Evolutionary conservation across 2,797 vertebrate species (phyloP), one percentile per base, ranked within the genome.

Genomic region (Scolopax bukidnonensis): DNA sequence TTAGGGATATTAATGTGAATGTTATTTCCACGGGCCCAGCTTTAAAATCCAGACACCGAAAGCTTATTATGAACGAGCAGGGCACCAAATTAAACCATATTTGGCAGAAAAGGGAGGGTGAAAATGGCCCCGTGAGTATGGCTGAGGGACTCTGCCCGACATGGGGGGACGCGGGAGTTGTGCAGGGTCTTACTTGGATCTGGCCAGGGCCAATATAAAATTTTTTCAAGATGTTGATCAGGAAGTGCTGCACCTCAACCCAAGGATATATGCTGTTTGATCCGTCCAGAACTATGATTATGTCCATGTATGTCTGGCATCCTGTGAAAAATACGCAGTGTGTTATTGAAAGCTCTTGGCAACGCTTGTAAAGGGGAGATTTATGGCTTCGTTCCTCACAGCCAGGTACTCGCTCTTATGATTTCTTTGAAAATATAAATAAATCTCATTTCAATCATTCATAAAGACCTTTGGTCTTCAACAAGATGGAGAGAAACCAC

Each of bases 261-360:
- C 99, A 99, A 10, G 99, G 99, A 84, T 99, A 99, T 89, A 99
- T 99, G 95, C 99, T 99, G 98, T 99, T 99, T 90, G 99, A 99
- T 23, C 99, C 99, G 28, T 99, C 99, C 97, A 99, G 98, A 32
- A 99, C 99, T 2, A 99, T 99, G 90, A 99, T 97, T 56, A 99
- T 99, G 96, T 99, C 99, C 99, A 99, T 99, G 94, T 99, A 99
- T 11, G 99, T 99, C 97, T 99, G 99, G 97, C 99, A 99, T 90
- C 99, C 99, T 99, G 97, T 24, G 63, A 73, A 83, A 84, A 83
- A 95, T 4, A 65, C 14, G 3, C 54, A 16, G 65, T 2, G 54
- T 23, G 57, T 94, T 78, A 54, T 1, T 65, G n/a, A 10, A 36
- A 78, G 7, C 13, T 48, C 33, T 70, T 80, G 92, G 87, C 82